phyloP scores from a whole-genome alignment of 1,140 invertebrate species.

The Pachyrhynchus sulphureomaculatus region DNA sequence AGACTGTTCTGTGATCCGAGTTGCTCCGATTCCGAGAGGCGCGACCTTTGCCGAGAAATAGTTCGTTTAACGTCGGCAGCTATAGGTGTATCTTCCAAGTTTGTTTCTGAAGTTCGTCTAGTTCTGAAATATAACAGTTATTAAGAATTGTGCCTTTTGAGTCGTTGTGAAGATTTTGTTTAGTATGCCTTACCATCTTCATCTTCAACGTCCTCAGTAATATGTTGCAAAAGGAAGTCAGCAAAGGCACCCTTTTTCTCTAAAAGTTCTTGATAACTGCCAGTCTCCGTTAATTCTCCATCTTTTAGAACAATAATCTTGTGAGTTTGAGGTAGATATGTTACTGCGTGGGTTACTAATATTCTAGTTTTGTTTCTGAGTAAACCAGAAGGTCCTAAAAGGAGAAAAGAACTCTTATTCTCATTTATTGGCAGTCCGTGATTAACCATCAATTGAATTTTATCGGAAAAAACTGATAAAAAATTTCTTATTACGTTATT shows the following conservation, averaged over 20 bases:
- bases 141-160: too few species aligned
- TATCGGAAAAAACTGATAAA: too few species aligned
- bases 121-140: constrained; percentile 60
- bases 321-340: constrained; percentile 84
- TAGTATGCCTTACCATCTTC: constrained; percentile 48
- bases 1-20: constrained; percentile 47
- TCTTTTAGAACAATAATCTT: constrained; percentile 83
- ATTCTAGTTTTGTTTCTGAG: constrained; percentile 79
- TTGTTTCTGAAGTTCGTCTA: constrained; percentile 75
- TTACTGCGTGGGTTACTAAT: constrained; percentile 87
- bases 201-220: constrained; percentile 48
- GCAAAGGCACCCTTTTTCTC: constrained; percentile 79
- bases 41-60: constrained; percentile 58
- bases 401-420: too few species aligned
- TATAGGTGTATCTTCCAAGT: constrained; percentile 68
- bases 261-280: constrained; percentile 78
- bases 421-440: too few species aligned
- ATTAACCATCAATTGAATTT: too few species aligned
- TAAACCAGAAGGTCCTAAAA: constrained; percentile 53
- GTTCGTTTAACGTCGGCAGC: constrained; percentile 63
- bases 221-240: constrained; percentile 78
- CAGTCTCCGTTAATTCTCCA: constrained; percentile 79
- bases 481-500: too few species aligned
- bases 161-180: too few species aligned
- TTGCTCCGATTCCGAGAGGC: constrained; percentile 62